Conservation (phyloP, 1,140 invertebrate species). For the Maconellicoccus hirsutus region DNA sequence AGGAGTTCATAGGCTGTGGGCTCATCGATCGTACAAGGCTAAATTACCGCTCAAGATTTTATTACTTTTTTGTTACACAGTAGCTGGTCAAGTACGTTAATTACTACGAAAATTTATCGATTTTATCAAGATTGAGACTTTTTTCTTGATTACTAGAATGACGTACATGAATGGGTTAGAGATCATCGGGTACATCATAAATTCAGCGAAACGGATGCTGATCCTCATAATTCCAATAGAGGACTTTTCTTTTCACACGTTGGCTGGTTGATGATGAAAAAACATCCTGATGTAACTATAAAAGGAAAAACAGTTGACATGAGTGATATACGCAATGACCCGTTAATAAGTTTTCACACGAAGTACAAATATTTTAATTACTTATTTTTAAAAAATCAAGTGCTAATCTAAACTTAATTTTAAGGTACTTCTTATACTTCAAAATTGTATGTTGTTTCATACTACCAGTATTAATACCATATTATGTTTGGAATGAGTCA, state of each 20-base stretch:
- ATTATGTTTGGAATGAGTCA: conserved; percentile 50
- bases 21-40: conserved; percentile 73
- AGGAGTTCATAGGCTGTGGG: conserved; percentile 73
- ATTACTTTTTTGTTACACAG: conserved; percentile 51
- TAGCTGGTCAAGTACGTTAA: conserved; percentile 55
- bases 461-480: conserved; percentile 49
- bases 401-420: background rate
- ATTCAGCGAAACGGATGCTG: conserved; percentile 76
- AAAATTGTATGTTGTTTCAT: conserved; percentile 61
- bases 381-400: background rate
- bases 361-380: conserved; percentile 39
- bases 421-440: conserved; percentile 48
- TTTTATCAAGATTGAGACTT: too few species aligned
- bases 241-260: conserved; percentile 88
- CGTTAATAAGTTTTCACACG: conserved; percentile 58
- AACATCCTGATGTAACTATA: conserved; percentile 66
- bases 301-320: conserved; percentile 64
- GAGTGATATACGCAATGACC: conserved; percentile 61
- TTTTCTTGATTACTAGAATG: conserved; percentile 38
- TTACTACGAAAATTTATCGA: too few species aligned
- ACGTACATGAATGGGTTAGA: conserved; percentile 52
- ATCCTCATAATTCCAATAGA: conserved; percentile 76
- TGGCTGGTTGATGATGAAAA: conserved; percentile 75
- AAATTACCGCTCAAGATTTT: conserved; percentile 55
- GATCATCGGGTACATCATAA: conserved; percentile 87